Evolutionary conservation across 2,113 vertebrate species (phyloP).

Genomic region (Miniopterus natalensis): DNA sequence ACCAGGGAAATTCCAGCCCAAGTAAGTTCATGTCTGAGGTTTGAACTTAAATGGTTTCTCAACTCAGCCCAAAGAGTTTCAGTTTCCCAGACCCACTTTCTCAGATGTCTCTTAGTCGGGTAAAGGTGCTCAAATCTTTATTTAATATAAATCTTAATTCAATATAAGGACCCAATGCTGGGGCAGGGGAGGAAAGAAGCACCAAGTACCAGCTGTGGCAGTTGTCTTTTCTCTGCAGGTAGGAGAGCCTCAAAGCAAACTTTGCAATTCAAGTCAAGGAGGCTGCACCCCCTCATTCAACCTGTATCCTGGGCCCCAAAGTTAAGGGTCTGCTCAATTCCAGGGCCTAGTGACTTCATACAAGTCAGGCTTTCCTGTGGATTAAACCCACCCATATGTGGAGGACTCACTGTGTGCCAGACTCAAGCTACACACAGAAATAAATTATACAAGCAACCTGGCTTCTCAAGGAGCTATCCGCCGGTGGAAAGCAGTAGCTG

Average conservation of each 20-base stretch:
- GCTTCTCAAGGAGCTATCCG: not conserved
- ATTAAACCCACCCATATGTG: not conserved
- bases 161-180: not conserved
- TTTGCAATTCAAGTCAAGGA: not conserved
- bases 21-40: not conserved
- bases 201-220: not conserved
- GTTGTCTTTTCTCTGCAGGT: not conserved
- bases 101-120: not conserved
- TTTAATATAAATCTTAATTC: not conserved
- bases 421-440: not conserved
- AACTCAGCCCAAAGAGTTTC: constrained; percentile 32
- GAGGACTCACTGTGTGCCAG: not conserved
- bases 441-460: not conserved
- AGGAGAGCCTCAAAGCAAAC: not conserved
- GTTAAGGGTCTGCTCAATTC: not conserved
- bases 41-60: constrained; percentile 7
- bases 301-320: not conserved
- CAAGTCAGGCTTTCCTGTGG: not conserved
- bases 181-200: not conserved
- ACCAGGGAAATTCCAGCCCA: constrained; percentile 54
- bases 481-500: not conserved
- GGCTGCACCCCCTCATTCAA: not conserved
- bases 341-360: not conserved
- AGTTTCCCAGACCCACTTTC: constrained; percentile 60
- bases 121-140: not conserved